Conservation (phyloP, 2,797 vertebrate species). For the Zonotrichia albicollis region DNA sequence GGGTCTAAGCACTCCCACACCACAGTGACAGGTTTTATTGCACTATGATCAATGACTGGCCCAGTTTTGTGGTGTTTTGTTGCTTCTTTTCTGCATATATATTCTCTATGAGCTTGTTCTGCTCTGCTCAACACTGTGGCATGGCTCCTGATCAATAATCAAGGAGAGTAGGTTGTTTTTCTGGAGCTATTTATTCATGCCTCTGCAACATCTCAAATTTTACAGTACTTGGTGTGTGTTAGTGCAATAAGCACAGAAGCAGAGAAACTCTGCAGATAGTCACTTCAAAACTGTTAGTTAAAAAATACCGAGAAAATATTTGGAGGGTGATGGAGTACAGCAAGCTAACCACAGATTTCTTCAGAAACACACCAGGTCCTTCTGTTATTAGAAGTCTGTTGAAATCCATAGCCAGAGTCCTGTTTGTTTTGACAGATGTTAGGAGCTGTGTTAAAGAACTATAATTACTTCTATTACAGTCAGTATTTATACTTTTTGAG, state of each 20-base stretch:
- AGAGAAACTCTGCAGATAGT: neutral
- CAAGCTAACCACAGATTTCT: neutral
- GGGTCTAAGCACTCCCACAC: neutral
- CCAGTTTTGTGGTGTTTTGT: rapidly evolving
- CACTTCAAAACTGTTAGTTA: neutral
- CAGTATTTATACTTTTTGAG: neutral
- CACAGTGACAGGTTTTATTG: neutral
- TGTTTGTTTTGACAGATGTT: neutral
- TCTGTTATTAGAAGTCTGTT: neutral
- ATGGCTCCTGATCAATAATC: rapidly evolving
- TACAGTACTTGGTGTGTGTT: neutral
- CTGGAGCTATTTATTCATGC: neutral
- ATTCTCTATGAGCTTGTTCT: neutral
- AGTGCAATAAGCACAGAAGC: neutral
- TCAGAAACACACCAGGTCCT: neutral
- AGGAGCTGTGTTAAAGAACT: neutral
- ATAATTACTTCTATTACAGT: neutral
- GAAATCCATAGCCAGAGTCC: neutral
- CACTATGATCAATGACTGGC: rapidly evolving
- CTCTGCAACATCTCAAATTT: neutral
- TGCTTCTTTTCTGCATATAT: neutral
- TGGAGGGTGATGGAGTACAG: neutral
- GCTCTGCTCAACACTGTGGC: neutral
- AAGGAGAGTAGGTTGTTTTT: neutral
- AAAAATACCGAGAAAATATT: neutral